These are phyloP conservation scores for Xenops minutus DNA, from an alignment of 2,797 vertebrate genomes.

Conservation along the genomic window DNA sequence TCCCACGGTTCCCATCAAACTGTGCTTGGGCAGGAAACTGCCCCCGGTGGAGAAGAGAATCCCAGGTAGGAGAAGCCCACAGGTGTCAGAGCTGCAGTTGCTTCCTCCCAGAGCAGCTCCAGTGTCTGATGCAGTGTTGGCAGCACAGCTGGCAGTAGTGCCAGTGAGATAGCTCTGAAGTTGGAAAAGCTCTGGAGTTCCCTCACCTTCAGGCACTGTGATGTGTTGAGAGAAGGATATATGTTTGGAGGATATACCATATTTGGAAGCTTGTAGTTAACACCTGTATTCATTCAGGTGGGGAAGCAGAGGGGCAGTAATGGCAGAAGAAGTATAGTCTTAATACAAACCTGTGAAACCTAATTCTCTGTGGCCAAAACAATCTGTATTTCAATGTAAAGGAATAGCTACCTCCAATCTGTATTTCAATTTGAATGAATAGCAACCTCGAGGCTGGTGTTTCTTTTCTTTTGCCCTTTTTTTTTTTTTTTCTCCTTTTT, in stretches of 20 bases:
- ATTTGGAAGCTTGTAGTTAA: background rate
- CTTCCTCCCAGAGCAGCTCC: background rate
- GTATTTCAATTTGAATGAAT: background rate
- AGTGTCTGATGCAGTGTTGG: background rate
- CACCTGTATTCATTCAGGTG: background rate
- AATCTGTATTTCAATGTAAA: background rate
- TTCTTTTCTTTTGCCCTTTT: fast-evolving
- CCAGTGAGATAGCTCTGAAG: background rate
- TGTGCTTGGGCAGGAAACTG: background rate
- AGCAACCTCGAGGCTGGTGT: background rate
- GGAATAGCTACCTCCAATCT: background rate
- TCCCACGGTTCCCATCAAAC: background rate
- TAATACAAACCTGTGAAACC: background rate
- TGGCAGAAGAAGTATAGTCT: background rate
- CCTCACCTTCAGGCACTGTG: background rate
- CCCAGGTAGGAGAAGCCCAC: background rate
- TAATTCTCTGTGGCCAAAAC: background rate
- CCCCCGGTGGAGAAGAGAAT: background rate
- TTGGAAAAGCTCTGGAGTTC: background rate
- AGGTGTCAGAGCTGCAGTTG: background rate
- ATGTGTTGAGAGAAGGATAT: background rate
- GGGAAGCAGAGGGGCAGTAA: background rate
- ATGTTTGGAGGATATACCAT: background rate
- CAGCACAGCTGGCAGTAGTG: background rate
- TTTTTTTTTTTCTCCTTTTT: background rate